phyloP scores from a whole-genome alignment of 2,113 vertebrate genomes.

The Gymnarchus niloticus region DNA sequence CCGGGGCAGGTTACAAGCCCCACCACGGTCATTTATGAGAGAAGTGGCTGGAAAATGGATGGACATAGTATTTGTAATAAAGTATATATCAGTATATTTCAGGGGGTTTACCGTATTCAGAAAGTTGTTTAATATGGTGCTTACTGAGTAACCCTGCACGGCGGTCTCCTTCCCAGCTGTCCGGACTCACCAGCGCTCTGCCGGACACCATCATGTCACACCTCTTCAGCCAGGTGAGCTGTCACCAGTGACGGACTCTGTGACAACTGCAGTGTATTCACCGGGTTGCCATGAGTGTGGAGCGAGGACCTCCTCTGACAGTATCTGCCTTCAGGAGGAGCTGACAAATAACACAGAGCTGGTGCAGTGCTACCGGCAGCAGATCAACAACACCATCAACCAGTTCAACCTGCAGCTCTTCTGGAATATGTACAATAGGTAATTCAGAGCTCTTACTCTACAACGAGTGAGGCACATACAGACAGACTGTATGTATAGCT shows the following conservation, averaged over 20 bases:
- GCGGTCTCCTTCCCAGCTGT: slow-evolving; percentile 56
- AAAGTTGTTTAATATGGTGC: neutral
- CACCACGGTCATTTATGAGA: neutral
- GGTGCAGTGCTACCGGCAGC: slow-evolving; percentile 92
- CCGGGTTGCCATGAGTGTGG: neutral
- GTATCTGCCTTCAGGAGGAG: slow-evolving; percentile 72
- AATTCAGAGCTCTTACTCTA: neutral
- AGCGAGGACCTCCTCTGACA: neutral
- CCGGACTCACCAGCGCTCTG: slow-evolving; percentile 82
- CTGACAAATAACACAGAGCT: slow-evolving; percentile 89
- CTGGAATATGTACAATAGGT: slow-evolving; percentile 99
- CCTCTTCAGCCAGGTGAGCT: slow-evolving; percentile 91
- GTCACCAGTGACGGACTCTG: neutral
- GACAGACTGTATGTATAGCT: neutral
- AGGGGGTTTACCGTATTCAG: neutral
- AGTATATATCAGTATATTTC: neutral
- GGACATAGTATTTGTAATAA: neutral
- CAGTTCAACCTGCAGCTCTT: slow-evolving; percentile 97
- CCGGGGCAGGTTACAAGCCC: neutral
- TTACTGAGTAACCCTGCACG: neutral
- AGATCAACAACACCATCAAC: slow-evolving; percentile 85
- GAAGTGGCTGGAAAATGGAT: neutral
- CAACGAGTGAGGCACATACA: neutral
- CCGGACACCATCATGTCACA: slow-evolving; percentile 85
- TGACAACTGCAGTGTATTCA: neutral